Evolutionary conservation across 2,797 vertebrate species (phyloP).

Genomic region (Centroberyx gerrardi): DNA sequence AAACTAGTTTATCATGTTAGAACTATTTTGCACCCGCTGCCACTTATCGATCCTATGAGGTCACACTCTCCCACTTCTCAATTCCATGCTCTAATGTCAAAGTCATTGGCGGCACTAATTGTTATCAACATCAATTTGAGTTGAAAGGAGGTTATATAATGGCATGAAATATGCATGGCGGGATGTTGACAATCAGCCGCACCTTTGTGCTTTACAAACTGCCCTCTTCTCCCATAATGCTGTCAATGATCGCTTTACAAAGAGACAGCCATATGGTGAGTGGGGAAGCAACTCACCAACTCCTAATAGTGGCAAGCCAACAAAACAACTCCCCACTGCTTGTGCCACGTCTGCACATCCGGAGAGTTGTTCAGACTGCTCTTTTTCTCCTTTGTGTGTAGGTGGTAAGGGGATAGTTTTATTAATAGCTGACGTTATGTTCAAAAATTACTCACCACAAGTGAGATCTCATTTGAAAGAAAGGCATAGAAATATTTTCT

Average conservation of each 20-base stretch:
- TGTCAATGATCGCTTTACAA: not conserved
- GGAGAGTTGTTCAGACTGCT: not conserved
- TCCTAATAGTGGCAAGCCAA: not conserved
- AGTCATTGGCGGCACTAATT: not conserved
- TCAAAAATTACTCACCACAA: not conserved
- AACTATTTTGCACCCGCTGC: not conserved
- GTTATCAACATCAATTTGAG: not conserved
- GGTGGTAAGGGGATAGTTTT: not conserved
- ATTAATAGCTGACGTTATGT: not conserved
- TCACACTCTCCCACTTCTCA: not conserved
- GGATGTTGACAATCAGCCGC: not conserved
- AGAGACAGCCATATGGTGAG: conserved; percentile 7
- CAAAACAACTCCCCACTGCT: not conserved
- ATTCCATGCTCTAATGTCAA: not conserved
- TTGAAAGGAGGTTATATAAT: conserved; percentile 4
- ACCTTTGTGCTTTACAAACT: not conserved
- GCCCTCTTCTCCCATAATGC: conserved; percentile 1
- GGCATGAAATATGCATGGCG: conserved; percentile 13
- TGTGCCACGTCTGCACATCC: not conserved
- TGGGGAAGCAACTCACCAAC: not conserved
- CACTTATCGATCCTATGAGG: not conserved
- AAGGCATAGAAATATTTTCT: not conserved
- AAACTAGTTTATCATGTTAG: no score
- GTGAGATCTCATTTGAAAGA: not conserved
- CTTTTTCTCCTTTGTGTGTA: not conserved